phyloP scores from a whole-genome alignment of 2,797 vertebrate genomes.

The Pteropus rufus region DNA sequence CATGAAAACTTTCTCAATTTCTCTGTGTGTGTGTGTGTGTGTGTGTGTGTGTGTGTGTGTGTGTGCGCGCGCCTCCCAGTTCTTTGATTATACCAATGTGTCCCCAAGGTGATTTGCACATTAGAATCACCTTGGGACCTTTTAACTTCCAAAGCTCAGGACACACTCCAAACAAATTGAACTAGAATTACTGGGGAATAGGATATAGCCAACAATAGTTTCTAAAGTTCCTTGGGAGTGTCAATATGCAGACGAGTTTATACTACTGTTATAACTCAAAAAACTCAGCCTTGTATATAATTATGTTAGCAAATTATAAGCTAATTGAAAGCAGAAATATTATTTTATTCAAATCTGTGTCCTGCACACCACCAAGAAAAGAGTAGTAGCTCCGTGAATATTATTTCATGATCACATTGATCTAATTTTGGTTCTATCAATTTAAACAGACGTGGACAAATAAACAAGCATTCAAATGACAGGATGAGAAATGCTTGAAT shows the following conservation, averaged over 20 bases:
- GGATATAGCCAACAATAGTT: background rate
- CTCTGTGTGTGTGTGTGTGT: background rate
- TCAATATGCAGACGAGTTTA: background rate
- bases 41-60: background rate
- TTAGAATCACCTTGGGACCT: background rate
- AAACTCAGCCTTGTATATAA: background rate
- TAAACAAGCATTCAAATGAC: background rate
- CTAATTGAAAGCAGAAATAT: background rate
- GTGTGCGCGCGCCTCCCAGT: background rate
- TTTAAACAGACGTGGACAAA: background rate
- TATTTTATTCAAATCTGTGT: constrained; percentile 17
- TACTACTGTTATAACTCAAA: background rate
- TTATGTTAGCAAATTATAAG: background rate
- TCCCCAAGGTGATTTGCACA: background rate
- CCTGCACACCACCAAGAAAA: background rate
- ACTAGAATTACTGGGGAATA: background rate
- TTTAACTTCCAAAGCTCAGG: background rate
- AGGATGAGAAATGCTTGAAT: background rate
- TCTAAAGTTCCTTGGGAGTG: background rate
- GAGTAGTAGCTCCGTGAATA: background rate
- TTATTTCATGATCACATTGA: background rate
- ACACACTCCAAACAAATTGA: background rate
- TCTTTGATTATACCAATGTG: background rate
- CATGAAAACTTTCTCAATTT: background rate
- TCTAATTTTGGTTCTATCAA: background rate